Base-by-base conservation (phyloP, 2,888 invertebrate genomes). In the Drosophila limbata region DNA sequence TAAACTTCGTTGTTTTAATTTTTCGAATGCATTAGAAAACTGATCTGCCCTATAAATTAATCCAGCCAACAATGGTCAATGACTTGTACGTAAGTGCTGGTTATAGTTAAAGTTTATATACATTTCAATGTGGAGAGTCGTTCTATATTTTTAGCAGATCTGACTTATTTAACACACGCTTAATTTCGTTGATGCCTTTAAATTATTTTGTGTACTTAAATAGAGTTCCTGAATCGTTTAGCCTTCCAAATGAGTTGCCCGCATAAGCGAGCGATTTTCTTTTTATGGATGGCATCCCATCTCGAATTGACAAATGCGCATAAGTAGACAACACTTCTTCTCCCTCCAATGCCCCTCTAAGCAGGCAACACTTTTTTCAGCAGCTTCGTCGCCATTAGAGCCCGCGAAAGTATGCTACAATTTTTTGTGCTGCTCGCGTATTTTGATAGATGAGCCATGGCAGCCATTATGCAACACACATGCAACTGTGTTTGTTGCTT, bases 391-490 rank as follows among this genome's bases (percentile, higher is more conserved):
- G 64, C 66, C 80, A 71, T 76, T 75, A 76, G 66, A 62, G 76
- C 74, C 63, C 71, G 70, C 68, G 59, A 84, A 88, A 83, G 81
- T 86, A 76, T 89, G 86, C 77, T 68, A 69, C 74, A 77, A 48
- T 73, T 75, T 75, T 77, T 47, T 31, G 5, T 42, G 68, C 64
- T 67, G 40, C 73, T 73, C 75, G 84, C 73, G 79, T 78, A 78
- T 84, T 89, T 89, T 84, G 84, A 89, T 88, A 88, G 87, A 84
- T 83, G 83, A 88, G 87, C 81, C 84, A 74, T 86, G 78, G 84
- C 84, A 78, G 81, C 89, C 84, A 88, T 83, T 83, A 83, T 83
- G 84, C 84, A 86, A 88, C 81, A 73, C 82, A 52, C 40, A 67
- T 35, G 35, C 15, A 55, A 28, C 28, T 17, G 76, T 17, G 15